Base-by-base conservation (phyloP, 2,797 vertebrate genomes). In the Cuniculus paca region DNA sequence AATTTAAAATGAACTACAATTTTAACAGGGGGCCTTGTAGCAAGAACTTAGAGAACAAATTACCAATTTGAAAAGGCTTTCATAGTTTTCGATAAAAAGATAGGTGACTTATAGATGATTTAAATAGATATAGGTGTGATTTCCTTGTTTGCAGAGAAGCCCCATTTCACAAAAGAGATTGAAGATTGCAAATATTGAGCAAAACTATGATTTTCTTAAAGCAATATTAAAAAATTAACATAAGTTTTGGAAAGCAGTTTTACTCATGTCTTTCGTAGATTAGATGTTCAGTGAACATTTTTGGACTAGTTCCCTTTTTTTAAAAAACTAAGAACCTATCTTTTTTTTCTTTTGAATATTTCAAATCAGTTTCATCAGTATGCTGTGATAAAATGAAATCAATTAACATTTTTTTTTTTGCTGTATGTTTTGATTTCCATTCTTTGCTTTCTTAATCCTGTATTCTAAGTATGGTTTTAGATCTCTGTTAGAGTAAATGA, bases 331-430 rank as follows among this genome's bases (percentile, higher is more conserved):
- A 84, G 28, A 88, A 45, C 61, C 54, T 83, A 42, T 72, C 3
- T 34, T 56, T 61, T 97, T 86, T 93, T 84, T 82, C 31, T 50
- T 96, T 85, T 77, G 19, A 45, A 22, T 50, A 68, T 88, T 95
- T 96, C 34, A 85, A 96, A 31, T 95, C 39, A 91, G 3, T 77
- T 91, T 94, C 36, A 93, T n/a, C 34, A 86, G 36, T 86, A 81
- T 14, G 22, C 34, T 81, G 6, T 82, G 81, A 48, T 77, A 75
- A 56, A 94, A 2, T 87, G 45, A 90, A 95, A 96, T 39, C 4
- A 86, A 90, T 86, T 93, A 80, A 65, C 50, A 79, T 68, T 60
- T 39, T 93, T 60, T 39, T 93, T 20, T 88, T 90, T 81, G 54
- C 4, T 81, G 26, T 72, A 54, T 74, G 79, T 81, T 45, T 90